Evolutionary conservation across 2,797 vertebrate species (phyloP).

Genomic region (Xenopus petersii): DNA sequence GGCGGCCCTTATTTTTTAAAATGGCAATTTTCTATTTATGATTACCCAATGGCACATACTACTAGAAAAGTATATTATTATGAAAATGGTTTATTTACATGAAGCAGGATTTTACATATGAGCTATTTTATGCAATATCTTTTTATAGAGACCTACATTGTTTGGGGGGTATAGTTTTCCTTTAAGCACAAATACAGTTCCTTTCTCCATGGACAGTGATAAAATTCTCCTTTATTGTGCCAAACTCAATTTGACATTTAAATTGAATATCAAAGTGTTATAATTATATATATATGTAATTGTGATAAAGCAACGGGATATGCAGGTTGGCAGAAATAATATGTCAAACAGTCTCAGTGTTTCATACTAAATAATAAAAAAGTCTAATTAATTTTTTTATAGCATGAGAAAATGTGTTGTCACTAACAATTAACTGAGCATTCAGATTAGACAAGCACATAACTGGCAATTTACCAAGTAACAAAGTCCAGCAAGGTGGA

Average conservation of each 20-base stretch:
- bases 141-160: no score
- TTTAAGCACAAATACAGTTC: slow-evolving; percentile 54
- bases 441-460: slow-evolving; percentile 22
- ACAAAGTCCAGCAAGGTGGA: slow-evolving; percentile 10
- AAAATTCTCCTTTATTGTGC: slow-evolving; percentile 54
- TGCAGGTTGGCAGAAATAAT: slow-evolving; percentile 51
- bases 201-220: slow-evolving; percentile 56
- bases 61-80: no score
- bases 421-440: slow-evolving; percentile 17
- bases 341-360: slow-evolving; percentile 34
- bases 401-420: slow-evolving; percentile 43
- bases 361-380: slow-evolving; percentile 41
- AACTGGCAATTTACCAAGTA: slow-evolving; percentile 33
- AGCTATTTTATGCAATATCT: no score
- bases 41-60: no score
- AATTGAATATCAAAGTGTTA: slow-evolving; percentile 58
- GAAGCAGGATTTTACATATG: no score
- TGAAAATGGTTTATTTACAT: no score
- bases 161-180: no score
- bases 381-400: slow-evolving; percentile 52
- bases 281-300: slow-evolving; percentile 51
- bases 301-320: slow-evolving; percentile 50
- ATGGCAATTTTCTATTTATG: no score
- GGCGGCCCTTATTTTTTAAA: no score
- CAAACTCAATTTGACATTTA: slow-evolving; percentile 66